These are phyloP conservation scores for Lymantria monacha DNA, from an alignment of 2,888 invertebrate species.

Conservation along the genomic window DNA sequence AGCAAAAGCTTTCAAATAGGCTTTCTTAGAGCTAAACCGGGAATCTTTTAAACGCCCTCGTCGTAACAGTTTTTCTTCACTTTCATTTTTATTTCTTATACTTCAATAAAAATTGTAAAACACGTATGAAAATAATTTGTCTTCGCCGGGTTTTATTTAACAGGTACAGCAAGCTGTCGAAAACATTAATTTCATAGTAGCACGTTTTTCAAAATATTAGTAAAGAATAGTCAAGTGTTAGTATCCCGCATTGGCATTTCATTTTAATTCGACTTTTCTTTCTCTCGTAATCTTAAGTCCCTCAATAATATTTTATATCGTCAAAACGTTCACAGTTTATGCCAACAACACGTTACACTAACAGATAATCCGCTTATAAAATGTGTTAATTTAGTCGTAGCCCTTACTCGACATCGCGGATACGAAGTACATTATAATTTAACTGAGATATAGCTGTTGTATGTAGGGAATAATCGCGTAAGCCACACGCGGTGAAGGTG, in stretches of 20 bases:
- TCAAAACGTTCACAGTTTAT: neutral
- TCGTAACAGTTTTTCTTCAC: conserved; percentile 52
- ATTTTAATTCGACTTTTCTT: too few species aligned
- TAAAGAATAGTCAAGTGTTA: too few species aligned
- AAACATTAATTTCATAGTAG: too few species aligned
- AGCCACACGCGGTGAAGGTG: conserved; percentile 36
- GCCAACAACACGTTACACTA: conserved; percentile 2
- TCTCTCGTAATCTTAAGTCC: too few species aligned
- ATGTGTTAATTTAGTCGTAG: conserved; percentile 4
- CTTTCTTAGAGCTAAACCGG: conserved; percentile 48
- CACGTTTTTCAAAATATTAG: too few species aligned
- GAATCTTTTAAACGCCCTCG: conserved; percentile 45
- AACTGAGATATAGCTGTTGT: conserved; percentile 7
- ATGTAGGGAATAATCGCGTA: conserved; percentile 8
- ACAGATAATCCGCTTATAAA: conserved; percentile 6
- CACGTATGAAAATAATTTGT: neutral
- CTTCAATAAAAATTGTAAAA: conserved; percentile 15
- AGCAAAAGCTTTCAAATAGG: conserved; percentile 46
- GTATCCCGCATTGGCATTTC: too few species aligned
- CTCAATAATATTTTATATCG: too few species aligned
- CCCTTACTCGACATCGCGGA: conserved; percentile 1
- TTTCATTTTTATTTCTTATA: conserved; percentile 42
- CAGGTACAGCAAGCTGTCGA: too few species aligned
- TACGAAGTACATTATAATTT: conserved; percentile 8
- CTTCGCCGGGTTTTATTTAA: neutral